phyloP scores from a whole-genome alignment of 23 tunicate species.

The Trididemnum clinides region DNA sequence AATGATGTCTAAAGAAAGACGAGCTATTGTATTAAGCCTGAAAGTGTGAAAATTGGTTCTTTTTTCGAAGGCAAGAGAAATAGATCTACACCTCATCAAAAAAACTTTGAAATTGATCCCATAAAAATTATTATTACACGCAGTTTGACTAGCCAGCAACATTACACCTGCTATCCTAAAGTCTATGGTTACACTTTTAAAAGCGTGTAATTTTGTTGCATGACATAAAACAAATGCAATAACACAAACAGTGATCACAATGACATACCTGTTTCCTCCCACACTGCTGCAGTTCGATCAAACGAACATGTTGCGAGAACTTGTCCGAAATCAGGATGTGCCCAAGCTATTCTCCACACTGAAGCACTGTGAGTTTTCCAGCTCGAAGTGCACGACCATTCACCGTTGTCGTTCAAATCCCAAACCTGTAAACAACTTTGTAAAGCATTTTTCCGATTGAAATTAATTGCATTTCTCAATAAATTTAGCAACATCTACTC shows the following conservation, averaged over 20 bases:
- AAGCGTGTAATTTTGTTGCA: no score
- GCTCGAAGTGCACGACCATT: slow-evolving; percentile 72
- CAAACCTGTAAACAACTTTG: slow-evolving; percentile 47
- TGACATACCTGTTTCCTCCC: slow-evolving; percentile 79
- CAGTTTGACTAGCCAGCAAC: no score
- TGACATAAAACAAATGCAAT: no score
- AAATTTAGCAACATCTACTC: background rate
- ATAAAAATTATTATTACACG: no score
- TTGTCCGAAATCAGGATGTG: slow-evolving; percentile 96
- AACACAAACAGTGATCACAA: background rate
- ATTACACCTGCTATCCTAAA: no score
- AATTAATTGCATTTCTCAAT: background rate
- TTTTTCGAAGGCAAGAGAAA: no score
- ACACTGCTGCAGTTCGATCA: slow-evolving; percentile 79
- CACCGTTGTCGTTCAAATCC: slow-evolving; percentile 76
- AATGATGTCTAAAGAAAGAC: no score
- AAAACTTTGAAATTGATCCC: no score
- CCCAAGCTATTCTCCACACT: slow-evolving; percentile 91
- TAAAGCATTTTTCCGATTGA: background rate
- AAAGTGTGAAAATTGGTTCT: no score
- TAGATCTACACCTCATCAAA: no score
- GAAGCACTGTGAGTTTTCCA: slow-evolving; percentile 94
- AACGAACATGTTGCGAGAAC: slow-evolving; percentile 90
- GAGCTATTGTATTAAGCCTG: no score
- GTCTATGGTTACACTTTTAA: no score